Conservation (phyloP, 37 sponge, comb jelly and placozoan species). For the Bolinopsis microptera region DNA sequence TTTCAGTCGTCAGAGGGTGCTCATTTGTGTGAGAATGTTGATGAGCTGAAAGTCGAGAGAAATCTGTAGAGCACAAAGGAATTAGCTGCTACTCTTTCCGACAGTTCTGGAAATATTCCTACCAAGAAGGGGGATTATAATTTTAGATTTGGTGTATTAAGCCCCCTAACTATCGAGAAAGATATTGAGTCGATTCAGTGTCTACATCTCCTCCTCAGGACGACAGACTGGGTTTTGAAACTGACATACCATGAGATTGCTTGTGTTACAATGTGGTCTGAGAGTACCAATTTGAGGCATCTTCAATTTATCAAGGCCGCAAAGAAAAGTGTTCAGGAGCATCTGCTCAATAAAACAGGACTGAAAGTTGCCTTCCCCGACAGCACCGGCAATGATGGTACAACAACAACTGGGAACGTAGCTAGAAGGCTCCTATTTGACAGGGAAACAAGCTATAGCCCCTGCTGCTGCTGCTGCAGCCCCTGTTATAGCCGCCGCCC, state of each 20-base stretch:
- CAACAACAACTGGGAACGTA: background rate
- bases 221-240: background rate
- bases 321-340: background rate
- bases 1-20: background rate
- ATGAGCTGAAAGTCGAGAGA: background rate
- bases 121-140: background rate
- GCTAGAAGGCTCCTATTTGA: background rate
- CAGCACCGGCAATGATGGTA: too few relatives aligned
- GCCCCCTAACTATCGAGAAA: background rate
- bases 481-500: too few relatives aligned
- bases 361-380: background rate
- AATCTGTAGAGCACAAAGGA: background rate
- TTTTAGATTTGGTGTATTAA: background rate
- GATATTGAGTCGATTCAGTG: too few relatives aligned
- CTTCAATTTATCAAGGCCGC: background rate
- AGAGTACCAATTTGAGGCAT: background rate
- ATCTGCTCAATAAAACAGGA: background rate
- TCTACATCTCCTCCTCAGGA: too few relatives aligned
- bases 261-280: background rate
- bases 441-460: background rate
- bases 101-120: background rate
- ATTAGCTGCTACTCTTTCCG: background rate
- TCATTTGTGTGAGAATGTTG: background rate
- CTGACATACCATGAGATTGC: background rate
- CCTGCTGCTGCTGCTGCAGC: too few relatives aligned